Base-by-base conservation (phyloP, 2,888 invertebrate genomes). In the Agrilus biguttatus region DNA sequence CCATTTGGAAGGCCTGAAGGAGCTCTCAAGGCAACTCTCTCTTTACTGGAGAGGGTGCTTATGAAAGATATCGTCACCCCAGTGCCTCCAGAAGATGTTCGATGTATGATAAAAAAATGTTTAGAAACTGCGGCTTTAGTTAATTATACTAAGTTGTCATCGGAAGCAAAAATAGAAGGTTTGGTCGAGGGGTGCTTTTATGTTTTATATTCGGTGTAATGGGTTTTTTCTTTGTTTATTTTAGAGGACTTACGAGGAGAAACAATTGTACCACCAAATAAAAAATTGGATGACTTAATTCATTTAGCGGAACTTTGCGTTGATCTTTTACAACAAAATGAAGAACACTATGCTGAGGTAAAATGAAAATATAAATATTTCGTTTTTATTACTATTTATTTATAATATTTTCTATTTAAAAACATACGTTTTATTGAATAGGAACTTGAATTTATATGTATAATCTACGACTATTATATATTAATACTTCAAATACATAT, bases 311-410 rank as follows among this genome's bases (percentile, higher is more conserved):
- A 98, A 65, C 75, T 97, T 37, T 98, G 98, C 70, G 96, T 98
- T 42, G 98, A 99, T 67, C 77, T 99, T 35, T 71, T 99, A 49
- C 97, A 97, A 68, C 97, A 99, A 69, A 98, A 98, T 65, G 97
- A 98, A 73, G 98, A 98, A 68, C 96, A 98, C 67, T 98, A 98
- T 70, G 93, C 97, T 52, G 97, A 98, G 90, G 97, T 98, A 78
- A 71, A 28, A 28, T 10, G 5, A 10, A 28, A 28, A 28, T 28
- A 28, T 10, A 28, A 28, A 28, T 10, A 28, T 10, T 28, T 23
- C 23, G 21, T 21, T 21, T 21, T 28, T 28, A 4, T 8, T 28
- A 28, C 28, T 10, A 28, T 8, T 10, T 28, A 28, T 28, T 8
- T 28, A 28, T 28, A 2, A 10, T 28, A 10, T 28, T 28, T 28